Percentiles rank a stretch among this genome's conserved stretches.
Conservation (phyloP, 2,797 vertebrate species). For the Pyrrhura leucotis region DNA sequence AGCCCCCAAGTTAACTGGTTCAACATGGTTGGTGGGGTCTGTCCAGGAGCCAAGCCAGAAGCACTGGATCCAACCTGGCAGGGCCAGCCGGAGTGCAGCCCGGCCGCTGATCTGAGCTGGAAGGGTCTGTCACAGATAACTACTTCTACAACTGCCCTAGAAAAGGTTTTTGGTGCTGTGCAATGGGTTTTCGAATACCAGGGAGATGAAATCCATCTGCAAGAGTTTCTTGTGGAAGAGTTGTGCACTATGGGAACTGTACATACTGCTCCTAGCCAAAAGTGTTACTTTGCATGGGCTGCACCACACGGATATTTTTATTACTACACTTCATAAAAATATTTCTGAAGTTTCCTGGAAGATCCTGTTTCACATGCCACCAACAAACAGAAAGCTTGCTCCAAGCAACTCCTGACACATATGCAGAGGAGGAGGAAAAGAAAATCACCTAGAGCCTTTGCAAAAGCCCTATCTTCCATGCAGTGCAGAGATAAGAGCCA, state of each 20-base stretch:
- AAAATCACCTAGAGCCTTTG: not conserved
- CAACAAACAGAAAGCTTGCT: conserved; percentile 19
- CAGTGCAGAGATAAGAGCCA: not conserved
- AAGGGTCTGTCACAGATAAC: not conserved
- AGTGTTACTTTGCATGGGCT: conserved; percentile 10
- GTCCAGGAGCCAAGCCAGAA: not conserved
- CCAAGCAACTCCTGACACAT: not conserved
- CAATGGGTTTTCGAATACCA: conserved; percentile 8
- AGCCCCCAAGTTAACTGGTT: not conserved
- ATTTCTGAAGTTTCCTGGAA: conserved; percentile 50
- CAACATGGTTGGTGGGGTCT: not conserved
- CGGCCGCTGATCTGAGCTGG: not conserved
- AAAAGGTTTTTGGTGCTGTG: not conserved
- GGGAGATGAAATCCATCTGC: conserved; percentile 52
- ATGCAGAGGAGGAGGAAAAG: not conserved
- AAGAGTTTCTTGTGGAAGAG: not conserved
- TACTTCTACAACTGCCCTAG: not conserved
- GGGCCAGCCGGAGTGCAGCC: not conserved
- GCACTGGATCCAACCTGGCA: not conserved
- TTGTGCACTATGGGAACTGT: not conserved
- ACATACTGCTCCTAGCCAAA: not conserved
- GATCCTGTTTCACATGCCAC: conserved; percentile 51
- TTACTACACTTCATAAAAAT: conserved; percentile 61
- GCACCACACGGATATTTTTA: conserved; percentile 50
- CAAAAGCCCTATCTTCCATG: not conserved